Percentiles rank a stretch among this genome's conserved stretches.
phyloP scores from a whole-genome alignment of 35 echinoderm and acorn worm species.

The Ophioderma brevispina region DNA sequence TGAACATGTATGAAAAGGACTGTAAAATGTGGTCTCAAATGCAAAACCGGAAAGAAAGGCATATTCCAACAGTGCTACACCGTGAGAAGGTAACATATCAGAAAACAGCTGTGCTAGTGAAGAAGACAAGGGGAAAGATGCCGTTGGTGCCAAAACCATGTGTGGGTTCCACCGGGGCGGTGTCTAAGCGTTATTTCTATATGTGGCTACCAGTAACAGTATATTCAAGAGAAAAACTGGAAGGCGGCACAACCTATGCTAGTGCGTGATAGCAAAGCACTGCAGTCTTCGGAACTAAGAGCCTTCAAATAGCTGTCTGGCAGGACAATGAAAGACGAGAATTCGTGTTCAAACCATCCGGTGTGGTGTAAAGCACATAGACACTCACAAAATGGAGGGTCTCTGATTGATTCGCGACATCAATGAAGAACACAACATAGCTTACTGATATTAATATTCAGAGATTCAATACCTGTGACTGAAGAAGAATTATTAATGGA shows the following conservation, averaged over 20 bases:
- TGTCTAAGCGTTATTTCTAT: neutral
- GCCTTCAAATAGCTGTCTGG: neutral
- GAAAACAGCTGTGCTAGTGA: no score
- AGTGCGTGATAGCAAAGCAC: neutral
- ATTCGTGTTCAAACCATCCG: neutral
- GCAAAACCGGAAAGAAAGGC: no score
- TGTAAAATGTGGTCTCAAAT: no score
- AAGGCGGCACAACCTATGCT: constrained; percentile 1
- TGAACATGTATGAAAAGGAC: no score
- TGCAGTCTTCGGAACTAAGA: constrained; percentile 13
- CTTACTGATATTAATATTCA: neutral
- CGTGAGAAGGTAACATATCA: no score
- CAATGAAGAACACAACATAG: neutral
- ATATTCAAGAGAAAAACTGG: neutral
- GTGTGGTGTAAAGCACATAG: neutral
- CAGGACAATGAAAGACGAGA: neutral
- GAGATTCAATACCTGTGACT: neutral
- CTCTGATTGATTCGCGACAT: neutral
- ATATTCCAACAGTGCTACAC: no score
- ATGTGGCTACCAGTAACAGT: neutral
- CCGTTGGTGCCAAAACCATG: no score
- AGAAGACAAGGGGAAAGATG: no score
- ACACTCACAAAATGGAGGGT: neutral
- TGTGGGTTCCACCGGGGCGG: neutral
- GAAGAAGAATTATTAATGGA: neutral